A percentile compares a stretch with the other conserved stretches of the same genome.
Evolutionary conservation across 2,888 invertebrate species (phyloP).

Genomic region (Acrobasis suavella): DNA sequence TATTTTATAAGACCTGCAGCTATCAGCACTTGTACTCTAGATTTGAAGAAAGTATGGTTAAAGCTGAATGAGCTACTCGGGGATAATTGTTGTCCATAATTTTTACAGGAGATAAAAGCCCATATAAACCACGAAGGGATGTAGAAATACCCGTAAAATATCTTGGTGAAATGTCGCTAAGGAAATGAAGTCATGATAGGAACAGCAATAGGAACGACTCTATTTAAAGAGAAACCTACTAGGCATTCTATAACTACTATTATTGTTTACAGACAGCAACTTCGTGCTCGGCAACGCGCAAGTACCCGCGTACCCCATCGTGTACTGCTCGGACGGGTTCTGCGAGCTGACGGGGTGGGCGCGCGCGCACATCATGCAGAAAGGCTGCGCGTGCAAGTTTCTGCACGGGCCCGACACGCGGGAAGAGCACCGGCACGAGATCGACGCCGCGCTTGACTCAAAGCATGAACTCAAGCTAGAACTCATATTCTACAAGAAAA

Average conservation of each 20-base stretch:
- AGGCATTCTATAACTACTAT: not conserved
- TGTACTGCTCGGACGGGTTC: constrained; percentile 98
- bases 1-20: not conserved
- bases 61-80: too few relatives aligned
- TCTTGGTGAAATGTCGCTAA: too few relatives aligned
- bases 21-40: not conserved
- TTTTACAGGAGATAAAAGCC: too few relatives aligned
- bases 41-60: not conserved
- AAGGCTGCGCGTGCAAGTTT: constrained; percentile 97
- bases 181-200: too few relatives aligned
- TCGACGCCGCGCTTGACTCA: constrained; percentile 93
- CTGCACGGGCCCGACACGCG: constrained; percentile 95
- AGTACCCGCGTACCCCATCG: constrained; percentile 95
- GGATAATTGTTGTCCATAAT: too few relatives aligned
- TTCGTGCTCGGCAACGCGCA: constrained; percentile 98
- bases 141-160: too few relatives aligned
- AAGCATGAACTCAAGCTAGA: constrained; percentile 97
- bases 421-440: constrained; percentile 93
- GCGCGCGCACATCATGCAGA: constrained; percentile 98
- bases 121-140: too few relatives aligned
- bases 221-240: too few relatives aligned
- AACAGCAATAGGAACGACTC: too few relatives aligned
- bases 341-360: constrained; percentile 97
- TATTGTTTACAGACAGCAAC: constrained; percentile 90
- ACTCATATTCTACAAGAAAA: constrained; percentile 97